Evolutionary conservation across 1,140 invertebrate species (phyloP).

Genomic region (Rhopalosiphum padi): DNA sequence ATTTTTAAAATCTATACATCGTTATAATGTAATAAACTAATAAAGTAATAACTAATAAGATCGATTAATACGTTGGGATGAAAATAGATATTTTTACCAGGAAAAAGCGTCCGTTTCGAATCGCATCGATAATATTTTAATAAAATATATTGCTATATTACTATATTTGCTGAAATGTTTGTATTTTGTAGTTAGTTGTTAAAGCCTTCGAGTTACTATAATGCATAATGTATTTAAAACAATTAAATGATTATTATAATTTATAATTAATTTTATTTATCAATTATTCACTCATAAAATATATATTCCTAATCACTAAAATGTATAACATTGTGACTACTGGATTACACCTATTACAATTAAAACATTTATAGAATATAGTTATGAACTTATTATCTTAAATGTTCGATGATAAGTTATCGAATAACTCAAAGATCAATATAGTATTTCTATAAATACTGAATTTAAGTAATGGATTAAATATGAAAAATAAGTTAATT

Average conservation of each 20-base stretch:
- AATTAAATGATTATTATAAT: too few species aligned
- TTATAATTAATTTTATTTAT: background rate
- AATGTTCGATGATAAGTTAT: background rate
- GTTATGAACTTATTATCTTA: background rate
- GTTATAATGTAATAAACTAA: too few species aligned
- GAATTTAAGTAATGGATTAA: background rate
- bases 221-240: too few species aligned
- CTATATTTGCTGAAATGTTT: background rate
- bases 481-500: background rate
- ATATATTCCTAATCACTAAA: background rate
- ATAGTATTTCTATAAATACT: background rate
- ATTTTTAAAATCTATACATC: too few species aligned
- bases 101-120: too few species aligned
- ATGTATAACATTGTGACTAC: background rate
- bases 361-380: background rate
- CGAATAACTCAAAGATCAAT: background rate
- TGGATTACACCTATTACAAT: background rate
- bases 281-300: background rate
- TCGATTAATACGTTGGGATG: too few species aligned
- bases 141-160: too few species aligned
- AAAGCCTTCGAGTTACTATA: too few species aligned
- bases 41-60: too few species aligned
- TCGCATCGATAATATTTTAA: too few species aligned
- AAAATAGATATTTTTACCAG: too few species aligned
- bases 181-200: too few species aligned